Evolutionary conservation across 35 echinoderm and acorn worm species (phyloP).

Genomic region (Ophioderma brevispina): DNA sequence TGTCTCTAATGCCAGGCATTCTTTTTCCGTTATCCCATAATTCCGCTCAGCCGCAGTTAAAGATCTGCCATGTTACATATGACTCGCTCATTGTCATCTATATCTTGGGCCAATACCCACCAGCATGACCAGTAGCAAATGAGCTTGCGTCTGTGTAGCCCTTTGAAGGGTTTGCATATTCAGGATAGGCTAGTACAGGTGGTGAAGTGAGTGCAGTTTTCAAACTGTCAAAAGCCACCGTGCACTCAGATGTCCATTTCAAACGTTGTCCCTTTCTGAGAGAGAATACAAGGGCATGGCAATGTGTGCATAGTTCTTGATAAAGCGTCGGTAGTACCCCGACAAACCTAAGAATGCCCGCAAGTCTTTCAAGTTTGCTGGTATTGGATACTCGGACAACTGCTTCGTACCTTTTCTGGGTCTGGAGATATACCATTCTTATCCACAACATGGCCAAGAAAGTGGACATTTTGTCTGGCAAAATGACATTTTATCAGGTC

Average conservation of each 20-base stretch:
- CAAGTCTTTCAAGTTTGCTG: neutral
- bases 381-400: neutral
- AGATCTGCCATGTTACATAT: conserved; percentile 41
- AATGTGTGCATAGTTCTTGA: neutral
- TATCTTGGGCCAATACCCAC: conserved; percentile 43
- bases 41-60: conserved; percentile 18
- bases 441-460: conserved; percentile 19
- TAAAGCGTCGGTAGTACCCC: neutral
- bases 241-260: conserved; percentile 59
- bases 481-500: conserved; percentile 17
- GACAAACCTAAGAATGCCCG: conserved; percentile 12
- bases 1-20: conserved; percentile 14
- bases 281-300: neutral
- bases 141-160: conserved; percentile 69
- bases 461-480: neutral
- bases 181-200: conserved; percentile 64
- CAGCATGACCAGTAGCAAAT: conserved; percentile 52
- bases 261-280: conserved; percentile 22
- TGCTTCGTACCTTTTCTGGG: neutral
- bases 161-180: conserved; percentile 42
- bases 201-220: conserved; percentile 31
- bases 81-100: conserved; percentile 34
- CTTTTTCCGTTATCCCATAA: conserved; percentile 40
- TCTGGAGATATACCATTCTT: neutral
- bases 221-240: conserved; percentile 38